A percentile compares a stretch with the other conserved stretches of the same genome.
These are phyloP conservation scores for Microplitis manilae DNA, from an alignment of 2,888 invertebrate genomes.

Conservation along the genomic window DNA sequence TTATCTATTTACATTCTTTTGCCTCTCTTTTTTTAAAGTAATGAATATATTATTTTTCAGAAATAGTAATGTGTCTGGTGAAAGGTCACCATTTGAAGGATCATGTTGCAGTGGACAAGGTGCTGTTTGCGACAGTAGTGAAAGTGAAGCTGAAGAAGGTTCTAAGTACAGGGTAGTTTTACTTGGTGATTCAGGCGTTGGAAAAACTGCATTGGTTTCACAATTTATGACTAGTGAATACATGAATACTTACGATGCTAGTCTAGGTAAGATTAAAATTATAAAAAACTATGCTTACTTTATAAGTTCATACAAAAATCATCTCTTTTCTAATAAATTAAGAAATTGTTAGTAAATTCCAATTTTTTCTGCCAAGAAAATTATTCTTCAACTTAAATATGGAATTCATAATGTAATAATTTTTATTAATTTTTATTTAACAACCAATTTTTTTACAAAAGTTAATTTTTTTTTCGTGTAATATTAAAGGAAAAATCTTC, in stretches of 20 bases:
- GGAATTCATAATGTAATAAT: too few species aligned
- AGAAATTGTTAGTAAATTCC: not conserved
- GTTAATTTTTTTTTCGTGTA: too few species aligned
- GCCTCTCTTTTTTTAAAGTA: conserved; percentile 6
- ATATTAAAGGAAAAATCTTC: too few species aligned
- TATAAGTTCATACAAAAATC: not conserved
- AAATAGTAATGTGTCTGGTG: conserved; percentile 79
- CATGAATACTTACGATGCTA: conserved; percentile 95
- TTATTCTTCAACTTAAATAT: too few species aligned
- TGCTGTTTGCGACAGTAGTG: conserved; percentile 74
- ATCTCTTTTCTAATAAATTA: not conserved
- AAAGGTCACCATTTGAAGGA: conserved; percentile 88
- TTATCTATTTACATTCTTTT: conserved; percentile 6
- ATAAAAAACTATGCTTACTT: conserved; percentile 5
- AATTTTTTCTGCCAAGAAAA: too few species aligned
- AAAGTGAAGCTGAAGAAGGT: conserved; percentile 80
- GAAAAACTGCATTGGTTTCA: conserved; percentile 91
- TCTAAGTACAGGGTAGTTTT: conserved; percentile 87
- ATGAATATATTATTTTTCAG: conserved; percentile 70
- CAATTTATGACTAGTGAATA: conserved; percentile 97
- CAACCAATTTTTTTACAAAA: too few species aligned
- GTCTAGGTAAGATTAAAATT: conserved; percentile 79
- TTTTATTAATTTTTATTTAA: too few species aligned
- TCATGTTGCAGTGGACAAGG: conserved; percentile 87
- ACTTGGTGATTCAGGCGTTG: conserved; percentile 88